Percentiles rank a stretch among this genome's conserved stretches.
Conservation (phyloP, 1,140 invertebrate species). For the Drosophila arizonae region DNA sequence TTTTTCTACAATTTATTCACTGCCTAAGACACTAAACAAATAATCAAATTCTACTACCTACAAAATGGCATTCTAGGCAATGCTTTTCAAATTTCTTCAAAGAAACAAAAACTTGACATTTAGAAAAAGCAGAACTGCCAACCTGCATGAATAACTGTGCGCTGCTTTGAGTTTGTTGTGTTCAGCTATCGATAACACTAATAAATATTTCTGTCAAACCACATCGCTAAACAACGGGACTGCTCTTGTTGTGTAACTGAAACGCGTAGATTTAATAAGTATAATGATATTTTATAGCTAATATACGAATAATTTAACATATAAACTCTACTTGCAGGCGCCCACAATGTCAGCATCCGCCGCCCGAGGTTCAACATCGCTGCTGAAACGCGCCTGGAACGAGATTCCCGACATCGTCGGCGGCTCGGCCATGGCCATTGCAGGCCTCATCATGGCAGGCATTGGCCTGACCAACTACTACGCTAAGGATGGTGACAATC, state of each 20-base stretch:
- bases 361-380: constrained; percentile 62
- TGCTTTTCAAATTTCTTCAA: too few relatives aligned
- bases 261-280: constrained; percentile 56
- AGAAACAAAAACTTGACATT: not conserved
- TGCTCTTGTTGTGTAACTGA: constrained; percentile 59
- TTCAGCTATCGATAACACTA: constrained; percentile 25
- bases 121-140: not conserved
- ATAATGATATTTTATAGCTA: constrained; percentile 1
- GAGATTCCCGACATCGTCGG: constrained; percentile 88
- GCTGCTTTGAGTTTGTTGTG: constrained; percentile 1
- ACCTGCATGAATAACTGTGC: not conserved
- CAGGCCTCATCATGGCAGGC: constrained; percentile 84
- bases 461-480: constrained; percentile 84
- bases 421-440: constrained; percentile 83
- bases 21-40: too few relatives aligned
- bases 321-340: constrained; percentile 9
- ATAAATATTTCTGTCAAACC: not conserved
- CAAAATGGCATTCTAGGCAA: too few relatives aligned
- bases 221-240: constrained; percentile 46
- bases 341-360: constrained; percentile 69
- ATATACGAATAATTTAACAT: not conserved
- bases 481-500: constrained; percentile 86
- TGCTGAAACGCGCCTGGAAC: constrained; percentile 85
- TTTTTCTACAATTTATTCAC: too few relatives aligned
- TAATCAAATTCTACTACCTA: too few relatives aligned